Conservation (phyloP, 2,113 vertebrate genomes). For the Sinocyclocheilus anshuiensis region DNA sequence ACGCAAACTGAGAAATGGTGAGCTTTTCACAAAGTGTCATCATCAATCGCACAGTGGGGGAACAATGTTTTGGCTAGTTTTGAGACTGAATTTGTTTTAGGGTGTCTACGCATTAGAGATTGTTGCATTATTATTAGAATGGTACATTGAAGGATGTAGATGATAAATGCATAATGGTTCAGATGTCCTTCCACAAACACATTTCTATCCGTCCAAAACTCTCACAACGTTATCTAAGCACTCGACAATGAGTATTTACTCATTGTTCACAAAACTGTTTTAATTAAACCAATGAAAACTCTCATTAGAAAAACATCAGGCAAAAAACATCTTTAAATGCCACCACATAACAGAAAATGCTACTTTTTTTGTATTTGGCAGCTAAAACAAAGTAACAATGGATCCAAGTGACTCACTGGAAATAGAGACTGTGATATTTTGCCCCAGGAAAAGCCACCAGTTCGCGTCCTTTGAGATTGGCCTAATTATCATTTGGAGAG, state of each 20-base stretch:
- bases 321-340: neutral
- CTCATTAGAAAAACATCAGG: no score
- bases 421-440: slow-evolving; percentile 16
- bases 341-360: neutral
- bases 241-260: neutral
- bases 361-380: no score
- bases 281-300: neutral
- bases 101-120: neutral
- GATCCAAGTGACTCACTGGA: neutral
- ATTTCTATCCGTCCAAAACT: neutral
- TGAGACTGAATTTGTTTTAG: neutral
- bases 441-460: neutral
- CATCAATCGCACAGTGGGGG: neutral
- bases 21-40: neutral
- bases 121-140: no score
- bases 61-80: neutral
- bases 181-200: neutral
- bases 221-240: neutral
- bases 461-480: neutral
- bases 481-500: slow-evolving; percentile 11
- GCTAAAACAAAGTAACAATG: neutral
- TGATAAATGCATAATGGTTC: neutral
- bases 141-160: neutral
- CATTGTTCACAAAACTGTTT: neutral
- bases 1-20: slow-evolving; percentile 20